These are phyloP conservation scores for Desmophyllum pertusum DNA, from an alignment of 92 coral and sea anemone species.

Conservation along the genomic window DNA sequence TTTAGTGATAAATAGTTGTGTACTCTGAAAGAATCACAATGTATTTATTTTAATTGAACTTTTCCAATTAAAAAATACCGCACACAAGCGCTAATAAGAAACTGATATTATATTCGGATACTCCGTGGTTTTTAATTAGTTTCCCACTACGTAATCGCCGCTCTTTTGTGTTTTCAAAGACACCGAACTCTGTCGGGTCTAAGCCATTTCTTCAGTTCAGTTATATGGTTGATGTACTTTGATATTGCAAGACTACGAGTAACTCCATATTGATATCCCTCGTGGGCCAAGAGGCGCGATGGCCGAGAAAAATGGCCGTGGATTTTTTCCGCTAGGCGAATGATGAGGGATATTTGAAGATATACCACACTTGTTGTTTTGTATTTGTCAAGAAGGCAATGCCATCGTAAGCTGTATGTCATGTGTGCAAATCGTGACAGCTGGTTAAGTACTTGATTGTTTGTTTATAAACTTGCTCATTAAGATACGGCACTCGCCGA, in stretches of 20 bases:
- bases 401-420: background rate
- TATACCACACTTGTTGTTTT: background rate
- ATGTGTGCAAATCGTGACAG: conserved; percentile 10
- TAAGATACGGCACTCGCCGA: conserved; percentile 32
- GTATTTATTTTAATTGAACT: background rate
- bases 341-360: no score
- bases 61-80: background rate
- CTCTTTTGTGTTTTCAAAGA: conserved; percentile 20
- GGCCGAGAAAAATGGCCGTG: background rate
- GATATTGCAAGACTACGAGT: background rate
- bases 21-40: background rate
- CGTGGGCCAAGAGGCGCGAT: no score
- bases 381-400: background rate
- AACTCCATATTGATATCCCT: no score
- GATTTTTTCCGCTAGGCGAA: background rate
- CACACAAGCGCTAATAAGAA: background rate
- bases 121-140: conserved; percentile 23
- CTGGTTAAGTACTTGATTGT: conserved; percentile 52
- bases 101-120: background rate
- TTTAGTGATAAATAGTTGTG: background rate
- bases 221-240: background rate
- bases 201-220: background rate
- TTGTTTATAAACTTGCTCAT: conserved; percentile 69
- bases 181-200: conserved; percentile 7
- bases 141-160: background rate